Base-by-base conservation (phyloP, 2,888 invertebrate species). In the Drosophila subsilvestris region DNA sequence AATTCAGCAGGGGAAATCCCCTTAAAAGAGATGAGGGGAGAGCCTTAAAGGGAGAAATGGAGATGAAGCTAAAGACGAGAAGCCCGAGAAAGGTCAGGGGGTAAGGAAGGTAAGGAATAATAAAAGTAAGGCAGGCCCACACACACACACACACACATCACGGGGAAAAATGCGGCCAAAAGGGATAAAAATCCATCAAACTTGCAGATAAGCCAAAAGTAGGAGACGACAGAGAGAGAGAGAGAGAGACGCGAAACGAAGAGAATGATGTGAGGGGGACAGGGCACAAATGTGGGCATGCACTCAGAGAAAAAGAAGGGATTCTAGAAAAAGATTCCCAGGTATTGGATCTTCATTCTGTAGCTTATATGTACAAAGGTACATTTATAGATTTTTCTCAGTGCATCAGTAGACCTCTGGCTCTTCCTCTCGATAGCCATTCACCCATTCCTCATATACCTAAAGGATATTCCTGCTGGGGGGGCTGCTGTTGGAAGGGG, bases 151-250 rank as follows among this genome's bases (percentile, higher is more conserved):
- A 56, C 43, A 50, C 27, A 44, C 55, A 44, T 20, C 18, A 48
- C n/a, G 37, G 22, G 47, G 18, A 62, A 62, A 56, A 50, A 51
- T 27, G 56, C 59, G 63, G 57, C 74, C 61, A 70, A 73, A 86
- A 80, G 70, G 86, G 88, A 88, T 87, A 83, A 81, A 78, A 87
- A 86, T 86, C 86, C 86, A 86, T 86, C 86, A 88, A 86, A 87
- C 80, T 86, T 83, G 86, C 83, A 86, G 86, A 86, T 88, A 87
- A 87, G 86, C 79, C 78, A 76, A 79, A 75, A 65, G 37, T 37
- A 37, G 37, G 14, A 37, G 73, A 75, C 68, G 73, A 65, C 17
- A 27, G 42, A 74, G 85, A 74, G 7, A 27, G 12, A 27, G 42
- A 74, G 85, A 74, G 7, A 27, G 12, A 43, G 54, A 32, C 37